phyloP scores from a whole-genome alignment of 2,888 invertebrate genomes.

The Campopleginae sp. region DNA sequence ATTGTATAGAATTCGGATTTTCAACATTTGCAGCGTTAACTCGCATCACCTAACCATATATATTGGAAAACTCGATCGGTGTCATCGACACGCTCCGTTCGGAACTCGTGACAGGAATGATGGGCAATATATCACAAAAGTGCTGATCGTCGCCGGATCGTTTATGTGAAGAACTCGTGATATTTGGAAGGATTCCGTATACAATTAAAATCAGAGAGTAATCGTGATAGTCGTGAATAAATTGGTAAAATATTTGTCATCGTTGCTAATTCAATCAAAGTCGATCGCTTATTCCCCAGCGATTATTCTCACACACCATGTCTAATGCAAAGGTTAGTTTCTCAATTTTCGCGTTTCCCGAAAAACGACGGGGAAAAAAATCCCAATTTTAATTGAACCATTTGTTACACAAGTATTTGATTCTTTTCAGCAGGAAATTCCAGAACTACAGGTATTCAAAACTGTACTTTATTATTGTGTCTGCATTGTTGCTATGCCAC shows the following conservation, averaged over 20 bases:
- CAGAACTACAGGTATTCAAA: slow-evolving; percentile 90
- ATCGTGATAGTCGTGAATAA: not conserved
- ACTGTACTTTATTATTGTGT: slow-evolving; percentile 91
- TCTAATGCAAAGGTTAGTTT: slow-evolving; percentile 36
- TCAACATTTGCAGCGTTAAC: not conserved
- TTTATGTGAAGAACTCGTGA: not conserved
- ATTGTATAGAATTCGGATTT: not conserved
- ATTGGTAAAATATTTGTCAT: not conserved
- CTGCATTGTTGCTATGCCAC: slow-evolving; percentile 91
- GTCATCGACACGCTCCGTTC: not conserved
- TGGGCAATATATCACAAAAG: not conserved
- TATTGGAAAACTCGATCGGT: not conserved
- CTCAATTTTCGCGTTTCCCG: not conserved
- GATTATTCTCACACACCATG: slow-evolving; percentile 7
- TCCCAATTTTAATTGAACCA: slow-evolving; percentile 44
- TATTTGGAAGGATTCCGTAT: not conserved
- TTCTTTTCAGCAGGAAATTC: slow-evolving; percentile 86
- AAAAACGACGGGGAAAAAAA: not conserved
- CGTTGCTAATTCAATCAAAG: not conserved
- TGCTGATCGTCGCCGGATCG: slow-evolving; percentile 6
- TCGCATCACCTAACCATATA: not conserved
- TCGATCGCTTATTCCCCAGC: not conserved
- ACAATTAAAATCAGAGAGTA: not conserved
- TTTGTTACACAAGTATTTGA: slow-evolving; percentile 12
- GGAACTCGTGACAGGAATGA: slow-evolving; percentile 33